Conservation (phyloP, 1,140 invertebrate species). For the Drosophila sucinea region DNA sequence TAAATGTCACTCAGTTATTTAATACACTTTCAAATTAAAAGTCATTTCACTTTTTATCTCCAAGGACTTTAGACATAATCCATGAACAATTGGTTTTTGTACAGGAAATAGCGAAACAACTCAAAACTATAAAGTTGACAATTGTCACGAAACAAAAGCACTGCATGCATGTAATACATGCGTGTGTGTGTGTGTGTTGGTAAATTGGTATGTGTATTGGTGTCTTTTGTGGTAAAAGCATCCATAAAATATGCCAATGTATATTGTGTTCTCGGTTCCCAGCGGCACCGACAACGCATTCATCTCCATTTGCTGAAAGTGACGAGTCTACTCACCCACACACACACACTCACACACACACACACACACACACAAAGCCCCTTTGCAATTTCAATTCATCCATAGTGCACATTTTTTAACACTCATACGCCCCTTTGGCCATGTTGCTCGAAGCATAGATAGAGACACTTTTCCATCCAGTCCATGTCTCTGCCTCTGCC, state of each 20-base stretch:
- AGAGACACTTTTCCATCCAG: slow-evolving; percentile 54
- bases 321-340: slow-evolving; percentile 55
- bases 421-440: slow-evolving; percentile 74
- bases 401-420: slow-evolving; percentile 79
- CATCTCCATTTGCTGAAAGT: slow-evolving; percentile 79
- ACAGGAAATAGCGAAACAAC: slow-evolving; percentile 37
- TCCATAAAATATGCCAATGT: slow-evolving; percentile 79
- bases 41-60: background rate
- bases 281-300: slow-evolving; percentile 63
- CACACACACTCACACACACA: slow-evolving; percentile 26
- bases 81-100: background rate
- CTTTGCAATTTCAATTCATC: slow-evolving; percentile 69
- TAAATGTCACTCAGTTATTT: background rate
- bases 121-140: slow-evolving; percentile 46
- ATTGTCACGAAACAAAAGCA: slow-evolving; percentile 3
- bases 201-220: slow-evolving; percentile 7
- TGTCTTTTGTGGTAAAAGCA: slow-evolving; percentile 60
- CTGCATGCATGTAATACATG: background rate
- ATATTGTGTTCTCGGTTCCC: slow-evolving; percentile 40
- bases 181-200: background rate
- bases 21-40: background rate
- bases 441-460: slow-evolving; percentile 22
- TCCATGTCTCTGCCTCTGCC: background rate
- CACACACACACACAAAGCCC: slow-evolving; percentile 37
- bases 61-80: background rate